Evolutionary conservation across 2,113 vertebrate genomes (phyloP).

Genomic region (Pteruthius melanotis): DNA sequence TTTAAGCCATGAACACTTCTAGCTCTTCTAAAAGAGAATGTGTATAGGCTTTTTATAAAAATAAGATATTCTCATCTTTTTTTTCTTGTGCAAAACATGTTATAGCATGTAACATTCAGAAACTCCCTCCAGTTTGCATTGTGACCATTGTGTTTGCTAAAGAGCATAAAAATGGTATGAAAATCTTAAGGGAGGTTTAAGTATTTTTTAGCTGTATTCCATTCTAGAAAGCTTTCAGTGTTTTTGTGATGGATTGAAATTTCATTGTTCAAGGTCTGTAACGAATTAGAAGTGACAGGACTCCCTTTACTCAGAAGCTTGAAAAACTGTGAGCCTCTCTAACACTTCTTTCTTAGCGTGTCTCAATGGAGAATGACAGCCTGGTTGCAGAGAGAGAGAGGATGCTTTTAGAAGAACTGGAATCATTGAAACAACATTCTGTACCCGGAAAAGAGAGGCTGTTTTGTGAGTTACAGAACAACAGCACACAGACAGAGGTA

Average conservation of each 20-base stretch:
- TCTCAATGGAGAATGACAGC: slow-evolving; percentile 74
- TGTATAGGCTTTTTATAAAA: background rate
- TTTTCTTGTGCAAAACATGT: background rate
- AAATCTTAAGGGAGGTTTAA: background rate
- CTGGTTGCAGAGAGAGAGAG: slow-evolving; percentile 77
- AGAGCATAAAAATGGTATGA: background rate
- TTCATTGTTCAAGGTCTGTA: background rate
- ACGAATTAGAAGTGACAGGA: slow-evolving; percentile 6
- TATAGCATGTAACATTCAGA: background rate
- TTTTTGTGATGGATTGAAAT: slow-evolving; percentile 12
- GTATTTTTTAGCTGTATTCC: background rate
- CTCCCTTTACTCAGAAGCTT: slow-evolving; percentile 8
- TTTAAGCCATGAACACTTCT: background rate
- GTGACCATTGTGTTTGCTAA: background rate
- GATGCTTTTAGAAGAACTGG: slow-evolving; percentile 77
- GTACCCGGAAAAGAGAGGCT: slow-evolving; percentile 62
- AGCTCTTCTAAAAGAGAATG: background rate
- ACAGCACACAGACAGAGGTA: slow-evolving; percentile 83
- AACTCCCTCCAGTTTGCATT: background rate
- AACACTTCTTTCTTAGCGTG: slow-evolving; percentile 67
- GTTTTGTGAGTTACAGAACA: slow-evolving; percentile 63
- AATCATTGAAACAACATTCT: slow-evolving; percentile 68
- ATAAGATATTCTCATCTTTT: background rate
- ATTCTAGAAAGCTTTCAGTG: background rate
- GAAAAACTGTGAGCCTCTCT: slow-evolving; percentile 32